A percentile compares a stretch with the other conserved stretches of the same genome.
phyloP scores from a whole-genome alignment of 2,113 vertebrate genomes.

The Meriones unguiculatus region DNA sequence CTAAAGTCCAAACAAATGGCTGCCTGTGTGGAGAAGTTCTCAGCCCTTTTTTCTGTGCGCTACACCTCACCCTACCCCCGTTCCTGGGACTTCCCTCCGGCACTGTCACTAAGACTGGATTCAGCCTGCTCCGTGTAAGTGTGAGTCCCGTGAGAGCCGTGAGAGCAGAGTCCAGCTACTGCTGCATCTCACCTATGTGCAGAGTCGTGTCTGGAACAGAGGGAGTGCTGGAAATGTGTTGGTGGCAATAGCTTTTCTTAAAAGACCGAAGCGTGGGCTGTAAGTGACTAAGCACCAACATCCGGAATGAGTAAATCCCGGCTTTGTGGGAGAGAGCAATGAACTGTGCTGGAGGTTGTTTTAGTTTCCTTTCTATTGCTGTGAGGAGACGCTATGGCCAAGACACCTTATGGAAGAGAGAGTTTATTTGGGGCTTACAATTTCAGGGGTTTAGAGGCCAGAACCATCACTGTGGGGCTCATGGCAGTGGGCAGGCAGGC shows the following conservation, averaged over 20 bases:
- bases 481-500: neutral
- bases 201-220: neutral
- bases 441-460: neutral
- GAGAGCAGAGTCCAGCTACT: neutral
- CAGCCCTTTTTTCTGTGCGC: neutral
- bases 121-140: neutral
- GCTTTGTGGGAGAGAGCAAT: conserved; percentile 14
- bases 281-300: conserved; percentile 10
- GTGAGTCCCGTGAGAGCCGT: fast-evolving
- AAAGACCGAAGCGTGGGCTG: neutral
- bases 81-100: neutral
- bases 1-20: neutral
- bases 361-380: neutral
- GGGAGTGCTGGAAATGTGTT: neutral
- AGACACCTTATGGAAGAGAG: neutral
- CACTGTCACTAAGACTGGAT: neutral
- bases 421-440: neutral
- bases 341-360: neutral
- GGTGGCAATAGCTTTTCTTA: neutral
- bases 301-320: conserved; percentile 3
- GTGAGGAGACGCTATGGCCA: neutral
- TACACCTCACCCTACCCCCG: too few relatives aligned
- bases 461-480: neutral
- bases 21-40: too few relatives aligned
- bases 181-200: neutral